A percentile compares a stretch with the other conserved stretches of the same genome.
phyloP scores from a whole-genome alignment of 2,888 invertebrate species.

The Ormyrus pomaceus region DNA sequence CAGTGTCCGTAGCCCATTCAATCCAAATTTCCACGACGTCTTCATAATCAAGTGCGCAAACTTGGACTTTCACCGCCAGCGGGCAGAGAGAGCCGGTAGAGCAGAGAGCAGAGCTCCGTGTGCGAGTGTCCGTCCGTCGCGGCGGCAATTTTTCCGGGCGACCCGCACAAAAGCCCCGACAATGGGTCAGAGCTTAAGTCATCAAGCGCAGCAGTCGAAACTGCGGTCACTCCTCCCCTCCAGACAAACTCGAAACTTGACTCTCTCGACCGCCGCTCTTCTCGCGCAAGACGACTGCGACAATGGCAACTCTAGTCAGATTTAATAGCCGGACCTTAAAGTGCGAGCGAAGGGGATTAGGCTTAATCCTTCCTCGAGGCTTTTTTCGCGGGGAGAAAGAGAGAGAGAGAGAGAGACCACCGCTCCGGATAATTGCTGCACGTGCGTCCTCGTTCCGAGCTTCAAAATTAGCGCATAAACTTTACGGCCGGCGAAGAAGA shows the following conservation, averaged over 20 bases:
- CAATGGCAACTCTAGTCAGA: constrained; percentile 32
- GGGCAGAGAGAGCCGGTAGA: no score
- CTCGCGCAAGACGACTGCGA: constrained; percentile 3
- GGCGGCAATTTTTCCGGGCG: not conserved
- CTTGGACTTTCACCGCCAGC: no score
- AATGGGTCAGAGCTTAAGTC: not conserved
- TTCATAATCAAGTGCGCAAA: no score
- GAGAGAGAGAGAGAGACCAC: no score
- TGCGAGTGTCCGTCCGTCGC: not conserved
- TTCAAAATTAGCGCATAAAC: constrained; percentile 44
- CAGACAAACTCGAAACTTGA: not conserved
- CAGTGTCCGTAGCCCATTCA: no score
- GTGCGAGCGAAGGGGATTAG: constrained; percentile 9
- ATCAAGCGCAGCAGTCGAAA: constrained; percentile 2
- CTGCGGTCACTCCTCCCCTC: not conserved
- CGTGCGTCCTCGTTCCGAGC: constrained; percentile 8
- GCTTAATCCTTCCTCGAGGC: not conserved
- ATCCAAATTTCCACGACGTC: no score
- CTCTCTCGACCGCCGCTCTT: not conserved
- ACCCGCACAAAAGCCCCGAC: constrained; percentile 1
- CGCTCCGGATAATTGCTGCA: constrained; percentile 12
- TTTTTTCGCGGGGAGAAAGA: no score
- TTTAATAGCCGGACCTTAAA: constrained; percentile 49
- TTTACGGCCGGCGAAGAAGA: constrained; percentile 18
- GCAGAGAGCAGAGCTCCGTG: not conserved